These are phyloP conservation scores for Nowickia ferox DNA, from an alignment of 2,888 invertebrate genomes.

Conservation along the genomic window DNA sequence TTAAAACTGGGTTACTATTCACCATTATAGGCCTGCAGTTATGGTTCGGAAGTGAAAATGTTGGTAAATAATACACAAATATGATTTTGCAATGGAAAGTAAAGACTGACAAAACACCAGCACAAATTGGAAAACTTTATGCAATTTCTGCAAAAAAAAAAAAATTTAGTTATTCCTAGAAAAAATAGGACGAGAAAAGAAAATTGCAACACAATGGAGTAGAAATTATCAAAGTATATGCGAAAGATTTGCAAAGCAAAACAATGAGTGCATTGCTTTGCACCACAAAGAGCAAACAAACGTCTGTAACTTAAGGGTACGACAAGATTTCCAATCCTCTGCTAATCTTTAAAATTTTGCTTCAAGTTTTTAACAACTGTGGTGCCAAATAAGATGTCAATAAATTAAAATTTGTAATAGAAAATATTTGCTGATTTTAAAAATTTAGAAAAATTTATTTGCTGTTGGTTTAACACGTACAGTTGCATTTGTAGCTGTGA, in stretches of 20 bases:
- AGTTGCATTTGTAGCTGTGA: too few species aligned
- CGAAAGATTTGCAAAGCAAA: conserved; percentile 18
- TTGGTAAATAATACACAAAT: conserved; percentile 60
- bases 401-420: background rate
- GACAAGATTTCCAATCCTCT: conserved; percentile 12
- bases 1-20: conserved; percentile 64
- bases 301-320: conserved; percentile 47
- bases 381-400: background rate
- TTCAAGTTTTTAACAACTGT: background rate
- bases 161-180: conserved; percentile 16
- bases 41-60: conserved; percentile 68
- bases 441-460: too few species aligned
- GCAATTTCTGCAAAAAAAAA: too few species aligned
- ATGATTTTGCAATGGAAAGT: conserved; percentile 68
- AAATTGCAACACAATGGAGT: background rate
- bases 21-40: conserved; percentile 60
- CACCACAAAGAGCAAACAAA: background rate
- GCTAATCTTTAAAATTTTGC: background rate
- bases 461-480: too few species aligned
- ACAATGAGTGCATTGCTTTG: conserved; percentile 2
- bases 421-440: background rate
- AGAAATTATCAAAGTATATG: conserved; percentile 31
- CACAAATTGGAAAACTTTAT: conserved; percentile 60
- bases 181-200: background rate
- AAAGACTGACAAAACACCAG: conserved; percentile 44